Percentiles rank a stretch among this genome's conserved stretches.
Evolutionary conservation across 2,888 invertebrate genomes (phyloP).

Genomic region (Aspidiotus rigidus): DNA sequence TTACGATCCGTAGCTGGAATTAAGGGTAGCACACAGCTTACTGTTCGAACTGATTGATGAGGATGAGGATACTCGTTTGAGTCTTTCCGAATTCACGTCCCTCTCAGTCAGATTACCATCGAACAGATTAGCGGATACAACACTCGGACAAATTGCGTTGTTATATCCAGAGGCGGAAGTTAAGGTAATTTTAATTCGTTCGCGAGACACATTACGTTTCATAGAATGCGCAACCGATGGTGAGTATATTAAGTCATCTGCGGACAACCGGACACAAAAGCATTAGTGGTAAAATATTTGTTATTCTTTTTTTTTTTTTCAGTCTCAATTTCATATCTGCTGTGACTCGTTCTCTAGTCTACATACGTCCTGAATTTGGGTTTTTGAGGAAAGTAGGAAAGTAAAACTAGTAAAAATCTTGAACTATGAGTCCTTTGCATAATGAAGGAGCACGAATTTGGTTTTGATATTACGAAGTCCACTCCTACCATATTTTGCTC

Average conservation of each 20-base stretch:
- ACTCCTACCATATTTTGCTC: too few relatives aligned
- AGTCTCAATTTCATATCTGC: too few relatives aligned
- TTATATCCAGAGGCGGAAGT: neutral
- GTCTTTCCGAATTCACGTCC: constrained; percentile 13
- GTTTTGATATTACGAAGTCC: too few relatives aligned
- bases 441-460: too few relatives aligned
- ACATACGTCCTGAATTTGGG: too few relatives aligned
- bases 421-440: too few relatives aligned
- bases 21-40: constrained; percentile 38
- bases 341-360: too few relatives aligned
- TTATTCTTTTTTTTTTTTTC: too few relatives aligned
- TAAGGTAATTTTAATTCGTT: constrained; percentile 41
- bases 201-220: constrained; percentile 43
- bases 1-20: too few relatives aligned
- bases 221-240: constrained; percentile 36
- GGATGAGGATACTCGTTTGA: constrained; percentile 60
- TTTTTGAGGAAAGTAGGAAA: too few relatives aligned
- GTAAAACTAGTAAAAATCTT: too few relatives aligned
- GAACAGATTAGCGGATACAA: neutral
- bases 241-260: constrained; percentile 16
- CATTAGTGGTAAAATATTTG: too few relatives aligned
- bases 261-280: neutral
- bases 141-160: neutral
- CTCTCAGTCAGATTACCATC: neutral
- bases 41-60: constrained; percentile 58